These are phyloP conservation scores for Acyrthosiphon pisum DNA, from an alignment of 1,140 invertebrate genomes.

Conservation along the genomic window DNA sequence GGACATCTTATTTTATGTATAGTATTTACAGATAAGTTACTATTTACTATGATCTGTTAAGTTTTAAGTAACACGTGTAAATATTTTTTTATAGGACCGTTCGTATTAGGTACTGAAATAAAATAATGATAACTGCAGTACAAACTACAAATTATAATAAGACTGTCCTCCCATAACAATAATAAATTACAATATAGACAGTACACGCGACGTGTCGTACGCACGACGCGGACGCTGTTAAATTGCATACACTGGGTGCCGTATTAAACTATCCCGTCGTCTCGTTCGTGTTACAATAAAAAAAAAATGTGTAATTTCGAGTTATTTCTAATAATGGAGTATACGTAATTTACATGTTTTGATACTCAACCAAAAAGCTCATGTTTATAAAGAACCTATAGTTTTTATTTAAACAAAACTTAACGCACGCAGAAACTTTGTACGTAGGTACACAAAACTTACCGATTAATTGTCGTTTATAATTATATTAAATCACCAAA, in stretches of 20 bases:
- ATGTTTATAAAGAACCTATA: not conserved
- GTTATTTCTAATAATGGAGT: not conserved
- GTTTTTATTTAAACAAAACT: not conserved
- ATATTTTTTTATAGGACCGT: not conserved
- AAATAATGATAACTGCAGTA: not conserved
- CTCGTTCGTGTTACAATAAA: not conserved
- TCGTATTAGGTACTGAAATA: not conserved
- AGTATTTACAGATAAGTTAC: too few relatives aligned
- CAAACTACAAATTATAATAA: not conserved
- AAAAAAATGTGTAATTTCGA: not conserved
- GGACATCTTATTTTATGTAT: too few relatives aligned
- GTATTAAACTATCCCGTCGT: not conserved
- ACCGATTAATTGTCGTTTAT: not conserved
- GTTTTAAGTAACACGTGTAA: not conserved
- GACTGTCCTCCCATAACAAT: not conserved
- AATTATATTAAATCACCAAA: not conserved
- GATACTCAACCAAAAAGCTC: not conserved
- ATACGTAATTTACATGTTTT: not conserved
- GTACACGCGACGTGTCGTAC: not conserved
- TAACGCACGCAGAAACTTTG: not conserved
- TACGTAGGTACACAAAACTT: not conserved
- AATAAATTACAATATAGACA: not conserved
- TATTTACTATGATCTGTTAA: not conserved
- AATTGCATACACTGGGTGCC: conserved; percentile 43
- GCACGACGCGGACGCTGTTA: conserved; percentile 3